Conservation (phyloP, 1,140 invertebrate species). For the Portunus trituberculatus region DNA sequence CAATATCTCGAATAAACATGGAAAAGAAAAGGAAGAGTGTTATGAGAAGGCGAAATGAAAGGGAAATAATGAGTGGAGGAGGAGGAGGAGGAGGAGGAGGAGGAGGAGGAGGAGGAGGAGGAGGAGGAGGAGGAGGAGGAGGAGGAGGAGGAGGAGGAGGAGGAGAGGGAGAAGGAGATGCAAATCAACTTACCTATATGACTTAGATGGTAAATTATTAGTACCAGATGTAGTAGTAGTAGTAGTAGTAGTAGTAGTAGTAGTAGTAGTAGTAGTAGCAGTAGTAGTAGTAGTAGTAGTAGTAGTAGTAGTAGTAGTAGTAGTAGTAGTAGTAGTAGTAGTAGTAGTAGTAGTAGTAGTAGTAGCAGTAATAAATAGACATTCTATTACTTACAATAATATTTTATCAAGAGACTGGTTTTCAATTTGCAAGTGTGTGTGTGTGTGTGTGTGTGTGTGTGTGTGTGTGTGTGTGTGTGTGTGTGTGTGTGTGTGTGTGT, state of each 20-base stretch:
- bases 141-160: no score
- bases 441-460: no score
- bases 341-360: not conserved
- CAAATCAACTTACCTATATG: no score
- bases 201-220: no score
- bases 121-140: not conserved
- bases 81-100: not conserved
- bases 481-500: no score
- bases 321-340: not conserved
- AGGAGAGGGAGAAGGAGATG: no score
- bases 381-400: not conserved
- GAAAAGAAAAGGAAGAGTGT: not conserved
- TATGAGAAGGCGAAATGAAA: not conserved
- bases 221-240: not conserved
- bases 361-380: not conserved
- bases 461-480: no score
- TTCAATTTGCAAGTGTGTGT: no score
- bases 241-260: conserved; percentile 18
- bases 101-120: not conserved
- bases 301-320: not conserved
- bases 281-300: conserved; percentile 18
- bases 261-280: not conserved
- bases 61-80: not conserved
- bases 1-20: not conserved
- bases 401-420: no score